These are phyloP conservation scores for Chaetura pelagica DNA, from an alignment of 2,113 vertebrate species.

Conservation along the genomic window DNA sequence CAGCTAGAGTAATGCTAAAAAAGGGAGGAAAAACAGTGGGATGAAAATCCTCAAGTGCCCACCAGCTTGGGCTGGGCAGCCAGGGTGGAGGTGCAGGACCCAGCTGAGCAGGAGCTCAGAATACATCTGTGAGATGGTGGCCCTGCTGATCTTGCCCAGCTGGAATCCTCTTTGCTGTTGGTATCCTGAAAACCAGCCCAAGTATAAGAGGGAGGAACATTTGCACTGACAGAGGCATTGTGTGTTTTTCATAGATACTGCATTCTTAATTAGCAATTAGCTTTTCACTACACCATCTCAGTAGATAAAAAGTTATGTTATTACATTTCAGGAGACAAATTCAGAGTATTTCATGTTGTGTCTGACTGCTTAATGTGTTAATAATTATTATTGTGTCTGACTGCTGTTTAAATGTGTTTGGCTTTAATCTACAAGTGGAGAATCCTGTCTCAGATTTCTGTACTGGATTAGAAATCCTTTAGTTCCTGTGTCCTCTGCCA, in stretches of 20 bases:
- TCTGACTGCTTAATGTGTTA: too few relatives aligned
- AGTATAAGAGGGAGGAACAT: too few relatives aligned
- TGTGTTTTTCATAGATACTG: not conserved
- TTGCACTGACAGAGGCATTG: not conserved
- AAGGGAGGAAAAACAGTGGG: not conserved
- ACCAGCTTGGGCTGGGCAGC: too few relatives aligned
- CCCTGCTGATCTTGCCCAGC: not conserved
- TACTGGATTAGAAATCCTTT: not conserved
- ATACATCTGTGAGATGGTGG: not conserved
- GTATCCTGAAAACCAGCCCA: not conserved
- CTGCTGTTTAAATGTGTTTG: not conserved
- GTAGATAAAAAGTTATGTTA: not conserved
- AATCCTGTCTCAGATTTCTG: not conserved
- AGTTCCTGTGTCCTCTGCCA: not conserved
- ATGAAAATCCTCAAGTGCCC: not conserved
- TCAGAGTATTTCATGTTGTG: not conserved
- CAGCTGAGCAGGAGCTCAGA: too few relatives aligned
- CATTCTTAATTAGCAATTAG: not conserved
- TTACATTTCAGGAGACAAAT: not conserved
- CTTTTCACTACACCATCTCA: not conserved
- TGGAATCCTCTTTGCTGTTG: too few relatives aligned
- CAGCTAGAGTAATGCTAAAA: not conserved
- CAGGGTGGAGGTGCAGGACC: rapidly evolving
- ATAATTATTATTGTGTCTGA: too few relatives aligned
- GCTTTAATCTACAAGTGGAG: not conserved